These are phyloP conservation scores for Ptiloglossa arizonensis DNA, from an alignment of 1,140 invertebrate genomes.

Conservation along the genomic window DNA sequence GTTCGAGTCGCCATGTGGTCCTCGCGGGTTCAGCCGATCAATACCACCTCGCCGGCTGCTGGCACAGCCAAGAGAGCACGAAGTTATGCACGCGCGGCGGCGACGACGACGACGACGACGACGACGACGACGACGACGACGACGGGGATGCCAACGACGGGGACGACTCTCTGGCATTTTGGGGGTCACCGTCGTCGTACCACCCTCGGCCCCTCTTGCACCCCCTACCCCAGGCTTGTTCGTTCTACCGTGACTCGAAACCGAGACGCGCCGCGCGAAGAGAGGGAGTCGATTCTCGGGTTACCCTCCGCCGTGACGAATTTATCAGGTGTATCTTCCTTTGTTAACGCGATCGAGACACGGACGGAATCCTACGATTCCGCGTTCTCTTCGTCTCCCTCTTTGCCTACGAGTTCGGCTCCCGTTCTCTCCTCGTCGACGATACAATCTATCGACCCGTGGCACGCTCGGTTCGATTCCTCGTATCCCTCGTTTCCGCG, in stretches of 20 bases:
- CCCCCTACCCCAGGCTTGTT: neutral
- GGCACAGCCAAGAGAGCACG: slow-evolving; percentile 75
- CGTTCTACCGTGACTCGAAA: neutral
- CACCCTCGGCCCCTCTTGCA: neutral
- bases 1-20: slow-evolving; percentile 73
- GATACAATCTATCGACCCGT: neutral
- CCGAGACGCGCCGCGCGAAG: no score
- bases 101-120: slow-evolving; percentile 42
- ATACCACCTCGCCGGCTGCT: slow-evolving; percentile 70
- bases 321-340: slow-evolving; percentile 15
- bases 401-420: no score
- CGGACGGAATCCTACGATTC: neutral
- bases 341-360: neutral
- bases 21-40: slow-evolving; percentile 72
- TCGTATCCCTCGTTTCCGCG: neutral
- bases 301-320: neutral
- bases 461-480: neutral
- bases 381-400: neutral
- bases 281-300: neutral
- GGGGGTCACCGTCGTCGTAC: slow-evolving; percentile 61
- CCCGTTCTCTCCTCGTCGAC: no score
- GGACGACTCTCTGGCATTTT: slow-evolving; percentile 59
- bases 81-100: slow-evolving; percentile 75
- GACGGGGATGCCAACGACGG: slow-evolving; percentile 33
- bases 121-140: slow-evolving; percentile 54